Conservation (phyloP, 2,888 invertebrate genomes). For the Uropetala carovei region DNA sequence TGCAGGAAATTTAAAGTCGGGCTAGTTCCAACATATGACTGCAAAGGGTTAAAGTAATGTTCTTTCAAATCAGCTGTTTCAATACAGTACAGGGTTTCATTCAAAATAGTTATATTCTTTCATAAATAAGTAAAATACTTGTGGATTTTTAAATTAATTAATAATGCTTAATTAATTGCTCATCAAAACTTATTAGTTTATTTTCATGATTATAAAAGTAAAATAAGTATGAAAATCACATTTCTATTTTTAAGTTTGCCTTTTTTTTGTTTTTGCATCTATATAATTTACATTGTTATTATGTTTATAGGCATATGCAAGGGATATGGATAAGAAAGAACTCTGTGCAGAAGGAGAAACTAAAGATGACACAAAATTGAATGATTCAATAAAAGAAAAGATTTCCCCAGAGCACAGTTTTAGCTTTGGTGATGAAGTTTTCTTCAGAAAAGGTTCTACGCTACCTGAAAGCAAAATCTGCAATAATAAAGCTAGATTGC, state of each 20-base stretch:
- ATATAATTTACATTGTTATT: background rate
- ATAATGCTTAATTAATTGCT: no score
- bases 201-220: no score
- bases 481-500: background rate
- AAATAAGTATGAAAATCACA: no score
- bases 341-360: background rate
- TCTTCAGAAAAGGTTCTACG: background rate
- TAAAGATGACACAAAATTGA: background rate
- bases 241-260: no score
- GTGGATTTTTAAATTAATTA: no score
- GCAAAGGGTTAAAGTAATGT: no score
- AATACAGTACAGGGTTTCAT: no score
- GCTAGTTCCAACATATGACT: no score
- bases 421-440: background rate
- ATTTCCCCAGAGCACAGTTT: background rate
- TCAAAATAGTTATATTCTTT: background rate
- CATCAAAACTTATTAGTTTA: no score
- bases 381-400: background rate
- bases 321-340: background rate
- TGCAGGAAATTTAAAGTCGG: no score
- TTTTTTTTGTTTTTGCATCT: no score
- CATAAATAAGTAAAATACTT: background rate
- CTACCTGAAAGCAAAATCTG: background rate
- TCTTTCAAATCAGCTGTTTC: no score
- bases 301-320: background rate